Conservation (phyloP, 2,888 invertebrate genomes). For the Drosophila austrosaltans region DNA sequence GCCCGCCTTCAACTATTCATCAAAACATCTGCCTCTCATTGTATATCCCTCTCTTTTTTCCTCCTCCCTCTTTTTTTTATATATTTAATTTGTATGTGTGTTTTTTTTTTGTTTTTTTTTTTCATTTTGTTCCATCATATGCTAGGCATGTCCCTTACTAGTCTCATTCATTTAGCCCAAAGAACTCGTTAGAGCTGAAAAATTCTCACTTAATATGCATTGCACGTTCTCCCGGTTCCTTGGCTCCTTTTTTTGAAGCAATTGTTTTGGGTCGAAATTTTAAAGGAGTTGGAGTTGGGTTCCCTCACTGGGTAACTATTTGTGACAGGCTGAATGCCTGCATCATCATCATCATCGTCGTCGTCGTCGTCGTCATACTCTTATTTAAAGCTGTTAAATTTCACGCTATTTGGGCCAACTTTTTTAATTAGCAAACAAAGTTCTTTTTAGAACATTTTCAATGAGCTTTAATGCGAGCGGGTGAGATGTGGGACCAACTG, state of each 20-base stretch:
- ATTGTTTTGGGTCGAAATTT: conserved; percentile 47
- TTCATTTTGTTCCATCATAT: conserved; percentile 38
- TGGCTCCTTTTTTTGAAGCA: conserved; percentile 31
- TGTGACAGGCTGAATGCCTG: conserved; percentile 55
- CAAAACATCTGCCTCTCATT: conserved; percentile 42
- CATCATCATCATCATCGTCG: conserved; percentile 37
- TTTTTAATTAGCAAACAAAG: conserved; percentile 64
- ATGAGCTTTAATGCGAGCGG: conserved; percentile 7
- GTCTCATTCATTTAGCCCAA: conserved; percentile 16
- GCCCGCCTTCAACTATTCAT: conserved; percentile 42
- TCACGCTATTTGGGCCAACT: conserved; percentile 45
- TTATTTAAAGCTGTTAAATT: conserved; percentile 68
- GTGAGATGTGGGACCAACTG: background rate
- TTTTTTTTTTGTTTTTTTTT: conserved; percentile 20
- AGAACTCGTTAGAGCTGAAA: conserved; percentile 4
- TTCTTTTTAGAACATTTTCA: conserved; percentile 22
- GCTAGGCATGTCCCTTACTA: conserved; percentile 10
- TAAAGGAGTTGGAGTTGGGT: conserved; percentile 13
- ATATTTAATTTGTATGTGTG: background rate
- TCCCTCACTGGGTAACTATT: conserved; percentile 56
- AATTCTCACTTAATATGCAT: conserved; percentile 47
- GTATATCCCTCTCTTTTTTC: background rate
- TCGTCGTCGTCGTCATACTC: conserved; percentile 32
- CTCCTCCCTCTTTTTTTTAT: conserved; percentile 23
- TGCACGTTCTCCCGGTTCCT: conserved; percentile 49